Evolutionary conservation across 2,113 vertebrate species (phyloP).

Genomic region (Nanorana parkeri): DNA sequence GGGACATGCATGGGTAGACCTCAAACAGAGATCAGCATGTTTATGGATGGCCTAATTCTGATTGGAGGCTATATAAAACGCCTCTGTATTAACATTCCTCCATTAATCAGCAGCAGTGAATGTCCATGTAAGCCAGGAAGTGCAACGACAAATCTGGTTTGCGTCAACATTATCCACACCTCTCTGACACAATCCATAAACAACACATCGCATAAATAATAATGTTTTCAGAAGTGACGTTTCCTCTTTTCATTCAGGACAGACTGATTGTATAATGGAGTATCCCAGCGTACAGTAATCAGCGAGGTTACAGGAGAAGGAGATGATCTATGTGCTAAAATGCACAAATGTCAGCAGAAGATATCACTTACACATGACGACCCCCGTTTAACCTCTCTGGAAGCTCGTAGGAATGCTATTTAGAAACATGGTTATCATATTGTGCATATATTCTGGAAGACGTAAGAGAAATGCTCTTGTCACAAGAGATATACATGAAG

Average conservation of each 20-base stretch:
- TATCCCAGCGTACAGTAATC: neutral
- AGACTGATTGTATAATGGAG: neutral
- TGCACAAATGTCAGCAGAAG: slow-evolving; percentile 30
- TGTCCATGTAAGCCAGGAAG: too few relatives aligned
- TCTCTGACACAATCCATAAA: too few relatives aligned
- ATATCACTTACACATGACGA: slow-evolving; percentile 56
- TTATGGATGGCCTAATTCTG: too few relatives aligned
- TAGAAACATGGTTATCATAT: slow-evolving; percentile 54
- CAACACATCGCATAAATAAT: neutral
- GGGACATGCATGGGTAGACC: too few relatives aligned
- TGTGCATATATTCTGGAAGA: slow-evolving; percentile 49
- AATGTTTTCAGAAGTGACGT: neutral
- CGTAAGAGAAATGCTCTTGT: slow-evolving; percentile 37
- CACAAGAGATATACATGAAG: neutral
- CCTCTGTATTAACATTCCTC: too few relatives aligned
- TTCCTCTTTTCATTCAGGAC: neutral
- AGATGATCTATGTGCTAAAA: slow-evolving; percentile 24
- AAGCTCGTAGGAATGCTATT: slow-evolving; percentile 46
- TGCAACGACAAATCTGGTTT: too few relatives aligned
- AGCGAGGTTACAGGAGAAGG: neutral
- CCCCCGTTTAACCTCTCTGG: slow-evolving; percentile 57
- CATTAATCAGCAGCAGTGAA: too few relatives aligned
- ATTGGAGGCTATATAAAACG: too few relatives aligned
- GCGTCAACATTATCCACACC: too few relatives aligned
- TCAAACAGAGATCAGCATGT: too few relatives aligned